phyloP scores from a whole-genome alignment of 1,140 invertebrate species.

The Nasonia longicornis region DNA sequence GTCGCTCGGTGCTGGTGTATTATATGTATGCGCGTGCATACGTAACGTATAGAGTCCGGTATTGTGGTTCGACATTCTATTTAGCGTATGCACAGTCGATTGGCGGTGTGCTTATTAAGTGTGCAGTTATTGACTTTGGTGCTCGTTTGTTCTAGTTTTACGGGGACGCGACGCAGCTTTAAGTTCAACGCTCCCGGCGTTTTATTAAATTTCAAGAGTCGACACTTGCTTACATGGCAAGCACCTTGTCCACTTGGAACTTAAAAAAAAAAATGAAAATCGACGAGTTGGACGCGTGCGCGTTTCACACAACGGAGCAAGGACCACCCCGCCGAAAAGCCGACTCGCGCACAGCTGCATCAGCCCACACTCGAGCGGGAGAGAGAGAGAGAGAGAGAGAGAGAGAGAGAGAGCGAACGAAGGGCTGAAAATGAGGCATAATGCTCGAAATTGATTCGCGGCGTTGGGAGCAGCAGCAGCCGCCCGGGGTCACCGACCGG shows the following conservation, averaged over 20 bases:
- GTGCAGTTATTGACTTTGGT: not conserved
- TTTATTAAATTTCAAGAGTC: not conserved
- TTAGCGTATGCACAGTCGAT: not conserved
- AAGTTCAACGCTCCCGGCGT: no score
- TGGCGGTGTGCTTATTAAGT: not conserved
- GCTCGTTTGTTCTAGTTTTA: not conserved
- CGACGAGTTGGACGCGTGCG: not conserved
- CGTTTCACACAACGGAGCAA: not conserved
- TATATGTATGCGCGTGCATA: not conserved
- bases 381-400: not conserved
- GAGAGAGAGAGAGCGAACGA: not conserved
- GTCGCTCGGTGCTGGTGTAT: not conserved
- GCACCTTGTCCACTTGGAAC: not conserved
- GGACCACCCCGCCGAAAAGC: not conserved
- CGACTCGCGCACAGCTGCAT: not conserved
- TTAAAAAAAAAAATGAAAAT: not conserved
- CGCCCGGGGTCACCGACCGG: slow-evolving; percentile 26
- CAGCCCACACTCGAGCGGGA: not conserved
- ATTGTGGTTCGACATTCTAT: not conserved
- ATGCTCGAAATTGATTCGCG: slow-evolving; percentile 50
- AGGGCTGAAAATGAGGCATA: slow-evolving; percentile 20
- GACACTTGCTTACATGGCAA: not conserved
- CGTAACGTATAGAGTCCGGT: not conserved
- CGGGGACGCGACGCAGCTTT: not conserved
- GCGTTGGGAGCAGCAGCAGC: slow-evolving; percentile 39